Evolutionary conservation across 2,888 invertebrate genomes (phyloP).

Genomic region (Cactoblastis cactorum): DNA sequence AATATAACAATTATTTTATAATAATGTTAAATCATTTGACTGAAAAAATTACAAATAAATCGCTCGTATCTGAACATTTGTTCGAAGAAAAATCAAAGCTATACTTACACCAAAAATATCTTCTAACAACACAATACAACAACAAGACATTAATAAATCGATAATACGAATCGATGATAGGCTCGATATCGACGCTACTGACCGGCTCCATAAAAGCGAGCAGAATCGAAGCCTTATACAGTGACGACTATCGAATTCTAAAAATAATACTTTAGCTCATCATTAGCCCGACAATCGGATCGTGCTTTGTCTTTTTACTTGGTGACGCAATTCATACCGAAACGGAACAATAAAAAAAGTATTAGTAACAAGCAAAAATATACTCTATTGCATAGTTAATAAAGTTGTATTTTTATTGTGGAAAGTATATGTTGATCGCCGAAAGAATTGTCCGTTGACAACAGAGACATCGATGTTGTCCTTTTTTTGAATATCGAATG

Average conservation of each 20-base stretch:
- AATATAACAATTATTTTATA: background rate
- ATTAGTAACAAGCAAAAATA: conserved; percentile 25
- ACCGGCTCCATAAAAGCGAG: conserved; percentile 21
- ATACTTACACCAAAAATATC: background rate
- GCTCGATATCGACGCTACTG: conserved; percentile 16
- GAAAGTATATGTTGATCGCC: conserved; percentile 48
- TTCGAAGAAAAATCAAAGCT: too few relatives aligned
- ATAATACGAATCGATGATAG: conserved; percentile 11
- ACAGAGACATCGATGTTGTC: conserved; percentile 76
- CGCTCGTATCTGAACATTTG: too few relatives aligned
- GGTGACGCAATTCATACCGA: conserved; percentile 74
- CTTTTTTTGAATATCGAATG: conserved; percentile 78
- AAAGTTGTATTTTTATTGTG: conserved; percentile 33
- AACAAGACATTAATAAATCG: conserved; percentile 12
- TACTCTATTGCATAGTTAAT: conserved; percentile 24
- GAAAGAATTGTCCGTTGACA: conserved; percentile 76
- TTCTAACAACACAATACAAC: background rate
- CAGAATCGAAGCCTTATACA: conserved; percentile 51
- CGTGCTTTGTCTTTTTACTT: conserved; percentile 75
- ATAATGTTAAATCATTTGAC: too few relatives aligned
- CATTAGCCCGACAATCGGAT: conserved; percentile 65
- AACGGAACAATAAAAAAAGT: conserved; percentile 64
- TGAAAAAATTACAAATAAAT: too few relatives aligned
- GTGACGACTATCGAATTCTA: conserved; percentile 47
- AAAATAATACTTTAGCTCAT: conserved; percentile 76